phyloP scores from a whole-genome alignment of 2,797 vertebrate species.

The Amniataba percoides region DNA sequence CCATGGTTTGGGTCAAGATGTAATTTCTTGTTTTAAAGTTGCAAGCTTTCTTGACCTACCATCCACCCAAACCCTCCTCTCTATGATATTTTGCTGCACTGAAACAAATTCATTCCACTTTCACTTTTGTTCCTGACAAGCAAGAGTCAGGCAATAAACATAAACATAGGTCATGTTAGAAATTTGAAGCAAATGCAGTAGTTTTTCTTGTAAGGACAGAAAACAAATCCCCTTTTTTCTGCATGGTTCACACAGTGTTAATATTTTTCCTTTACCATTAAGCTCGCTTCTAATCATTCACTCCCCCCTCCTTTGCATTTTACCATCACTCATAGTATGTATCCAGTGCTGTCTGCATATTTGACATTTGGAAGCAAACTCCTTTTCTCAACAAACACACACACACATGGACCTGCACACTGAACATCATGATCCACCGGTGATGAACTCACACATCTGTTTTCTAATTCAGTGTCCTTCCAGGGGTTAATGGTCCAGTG shows the following conservation, averaged over 20 bases:
- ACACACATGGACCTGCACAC: constrained; percentile 3
- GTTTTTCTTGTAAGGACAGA: background rate
- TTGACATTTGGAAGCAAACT: background rate
- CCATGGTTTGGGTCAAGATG: no score
- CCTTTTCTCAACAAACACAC: constrained; percentile 5
- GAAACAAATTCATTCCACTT: background rate
- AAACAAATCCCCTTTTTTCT: background rate
- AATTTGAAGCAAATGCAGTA: background rate
- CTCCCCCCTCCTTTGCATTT: background rate
- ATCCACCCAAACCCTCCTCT: background rate
- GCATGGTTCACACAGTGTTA: background rate
- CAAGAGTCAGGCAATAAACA: background rate
- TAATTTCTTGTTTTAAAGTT: background rate
- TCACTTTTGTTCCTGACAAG: background rate
- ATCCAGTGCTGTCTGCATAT: background rate
- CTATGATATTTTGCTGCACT: background rate
- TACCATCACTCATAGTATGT: background rate
- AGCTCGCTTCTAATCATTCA: background rate
- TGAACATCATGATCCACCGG: constrained; percentile 16
- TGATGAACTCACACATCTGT: constrained; percentile 63
- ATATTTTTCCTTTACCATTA: background rate
- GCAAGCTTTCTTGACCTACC: background rate
- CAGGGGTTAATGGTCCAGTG: constrained; percentile 61
- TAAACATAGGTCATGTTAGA: background rate
- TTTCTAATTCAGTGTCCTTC: constrained; percentile 42